Evolutionary conservation across 2,113 vertebrate species (phyloP), one percentile per base, ranked within the genome.

Genomic region (Sterrhoptilus dennistouni): DNA sequence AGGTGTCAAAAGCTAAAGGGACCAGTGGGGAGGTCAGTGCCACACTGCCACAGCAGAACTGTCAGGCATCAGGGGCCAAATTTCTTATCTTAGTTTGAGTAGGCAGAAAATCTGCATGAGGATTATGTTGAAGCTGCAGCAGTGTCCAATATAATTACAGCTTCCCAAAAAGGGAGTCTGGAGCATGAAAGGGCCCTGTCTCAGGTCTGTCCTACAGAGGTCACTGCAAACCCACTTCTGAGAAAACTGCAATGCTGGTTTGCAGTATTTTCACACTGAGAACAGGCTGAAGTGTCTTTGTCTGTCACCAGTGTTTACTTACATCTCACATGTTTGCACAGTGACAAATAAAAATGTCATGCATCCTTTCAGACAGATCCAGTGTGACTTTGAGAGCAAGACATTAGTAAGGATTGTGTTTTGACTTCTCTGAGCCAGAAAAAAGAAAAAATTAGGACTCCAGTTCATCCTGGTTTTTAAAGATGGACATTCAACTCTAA

Each of bases 161-260:
- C 21, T 91, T 94, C 31, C 23, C 45, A 66, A 13, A 63, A 61
- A 59, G 15, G 5, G 13, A 76, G n/a, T 28, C 53, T 40, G 50
- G 20, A 77, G 22, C 4, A 6, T 4, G 33, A 74, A 70, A 8
- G 31, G 21, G 38, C 38, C 27, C 14, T 47, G 24, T 59, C 8
- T 79, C 44, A 49, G 14, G 5, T 85, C 61, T 45, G 53, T 93
- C 95, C 96, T 97, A 82, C 74, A 96, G 96, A 90, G 94, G 96
- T 97, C 96, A 91, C 90, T 95, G 78, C 78, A 87, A 85, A 91
- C n/a, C 36, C 49, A 60, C 40, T 76, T 89, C 57, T 91, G 82
- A 87, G 40, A 53, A 71, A 68, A 44, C 33, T 15, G 35, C 42
- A 23, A 2, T 3, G 29, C 24, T 28, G 21, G 33, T 61, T 52